Evolutionary conservation across 2,888 invertebrate species (phyloP).

Genomic region (Apamea sordens): DNA sequence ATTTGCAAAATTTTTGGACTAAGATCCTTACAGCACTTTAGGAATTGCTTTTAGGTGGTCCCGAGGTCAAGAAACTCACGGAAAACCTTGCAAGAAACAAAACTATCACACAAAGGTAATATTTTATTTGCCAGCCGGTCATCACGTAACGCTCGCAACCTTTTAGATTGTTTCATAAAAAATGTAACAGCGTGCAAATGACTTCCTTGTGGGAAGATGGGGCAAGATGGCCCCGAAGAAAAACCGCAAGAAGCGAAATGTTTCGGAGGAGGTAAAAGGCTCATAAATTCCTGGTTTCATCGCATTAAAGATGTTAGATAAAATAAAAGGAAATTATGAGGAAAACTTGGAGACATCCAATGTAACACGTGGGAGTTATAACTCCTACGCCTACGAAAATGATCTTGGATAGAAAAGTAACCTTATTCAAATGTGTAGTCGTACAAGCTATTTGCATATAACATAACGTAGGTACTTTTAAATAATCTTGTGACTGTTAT

Average conservation of each 20-base stretch:
- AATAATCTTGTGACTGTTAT: no score
- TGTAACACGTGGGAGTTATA: constrained; percentile 23
- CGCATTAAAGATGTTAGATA: constrained; percentile 56
- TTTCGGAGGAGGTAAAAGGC: constrained; percentile 57
- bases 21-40: neutral
- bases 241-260: constrained; percentile 51
- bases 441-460: neutral
- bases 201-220: constrained; percentile 56
- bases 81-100: neutral
- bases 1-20: neutral
- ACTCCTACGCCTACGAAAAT: neutral
- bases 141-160: constrained; percentile 55
- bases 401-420: neutral
- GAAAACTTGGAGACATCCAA: constrained; percentile 31
- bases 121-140: constrained; percentile 33
- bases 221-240: constrained; percentile 61
- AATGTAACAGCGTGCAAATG: constrained; percentile 66
- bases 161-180: constrained; percentile 69
- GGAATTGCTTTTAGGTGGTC: no score
- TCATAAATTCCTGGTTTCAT: constrained; percentile 42
- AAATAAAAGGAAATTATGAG: constrained; percentile 58
- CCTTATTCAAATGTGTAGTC: constrained; percentile 10
- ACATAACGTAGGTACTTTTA: neutral
- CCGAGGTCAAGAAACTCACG: neutral
- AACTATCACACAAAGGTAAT: constrained; percentile 5